Conservation (phyloP, 2,888 invertebrate genomes). For the Conomelus anceps region DNA sequence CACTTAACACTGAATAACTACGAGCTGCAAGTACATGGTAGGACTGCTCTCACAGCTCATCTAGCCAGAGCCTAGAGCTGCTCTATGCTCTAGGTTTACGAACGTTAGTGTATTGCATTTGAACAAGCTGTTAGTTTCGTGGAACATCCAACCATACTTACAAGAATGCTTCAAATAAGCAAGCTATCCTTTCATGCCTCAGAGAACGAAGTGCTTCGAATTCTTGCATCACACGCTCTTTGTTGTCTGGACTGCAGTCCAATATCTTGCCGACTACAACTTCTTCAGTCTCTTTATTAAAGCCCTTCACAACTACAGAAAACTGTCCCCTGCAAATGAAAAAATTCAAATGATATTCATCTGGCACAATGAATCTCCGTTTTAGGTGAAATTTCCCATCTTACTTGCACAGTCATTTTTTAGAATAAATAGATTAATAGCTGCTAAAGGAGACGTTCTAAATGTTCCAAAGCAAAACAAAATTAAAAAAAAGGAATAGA, state of each 20-base stretch:
- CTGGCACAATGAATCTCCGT: no score
- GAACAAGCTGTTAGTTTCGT: not conserved
- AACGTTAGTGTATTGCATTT: not conserved
- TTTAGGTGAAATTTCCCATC: no score
- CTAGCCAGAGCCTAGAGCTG: not conserved
- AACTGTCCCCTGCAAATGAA: constrained; percentile 63
- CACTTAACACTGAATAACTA: no score
- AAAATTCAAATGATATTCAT: no score
- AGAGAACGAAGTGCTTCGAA: constrained; percentile 75
- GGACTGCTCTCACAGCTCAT: no score
- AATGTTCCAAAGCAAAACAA: no score
- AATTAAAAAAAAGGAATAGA: no score
- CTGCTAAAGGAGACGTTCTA: no score
- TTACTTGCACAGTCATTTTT: no score
- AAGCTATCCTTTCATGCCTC: constrained; percentile 81
- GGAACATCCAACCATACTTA: constrained; percentile 23
- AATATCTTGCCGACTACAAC: constrained; percentile 80
- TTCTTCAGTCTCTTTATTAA: constrained; percentile 65
- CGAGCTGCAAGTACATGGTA: no score
- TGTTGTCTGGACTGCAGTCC: constrained; percentile 58
- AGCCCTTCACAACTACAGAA: constrained; percentile 74
- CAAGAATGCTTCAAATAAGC: constrained; percentile 49
- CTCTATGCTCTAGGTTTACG: not conserved
- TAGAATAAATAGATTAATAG: no score
- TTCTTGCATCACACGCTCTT: constrained; percentile 65